These are phyloP conservation scores for Drosophila rellima DNA, from an alignment of 2,888 invertebrate genomes.

Conservation along the genomic window DNA sequence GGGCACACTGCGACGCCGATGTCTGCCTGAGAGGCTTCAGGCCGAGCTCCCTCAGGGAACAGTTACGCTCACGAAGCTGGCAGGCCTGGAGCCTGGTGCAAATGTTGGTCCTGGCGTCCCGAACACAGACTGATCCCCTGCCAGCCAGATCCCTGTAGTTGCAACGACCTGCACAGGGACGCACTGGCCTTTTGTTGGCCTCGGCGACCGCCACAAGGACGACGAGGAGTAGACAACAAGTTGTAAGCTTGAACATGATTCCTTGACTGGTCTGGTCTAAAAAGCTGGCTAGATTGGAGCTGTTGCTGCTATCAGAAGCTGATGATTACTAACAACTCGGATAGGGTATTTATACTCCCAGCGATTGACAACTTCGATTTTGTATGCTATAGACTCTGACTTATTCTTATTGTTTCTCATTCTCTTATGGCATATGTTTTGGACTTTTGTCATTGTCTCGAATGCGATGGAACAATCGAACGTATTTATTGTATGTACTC, in stretches of 20 bases:
- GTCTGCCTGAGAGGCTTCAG: constrained; percentile 16
- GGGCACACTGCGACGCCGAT: constrained; percentile 33
- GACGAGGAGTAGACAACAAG: constrained; percentile 46
- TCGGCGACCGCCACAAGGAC: constrained; percentile 39
- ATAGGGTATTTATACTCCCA: constrained; percentile 37
- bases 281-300: constrained; percentile 7
- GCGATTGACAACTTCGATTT: background rate
- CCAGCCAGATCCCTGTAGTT: constrained; percentile 36
- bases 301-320: constrained; percentile 35
- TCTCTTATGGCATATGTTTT: constrained; percentile 16
- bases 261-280: background rate
- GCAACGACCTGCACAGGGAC: constrained; percentile 51
- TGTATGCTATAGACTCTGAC: background rate
- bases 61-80: constrained; percentile 68
- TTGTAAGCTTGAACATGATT: constrained; percentile 50
- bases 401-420: background rate
- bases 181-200: background rate
- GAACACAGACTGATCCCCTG: constrained; percentile 49
- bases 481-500: background rate
- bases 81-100: constrained; percentile 68
- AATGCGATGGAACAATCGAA: background rate
- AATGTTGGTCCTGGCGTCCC: constrained; percentile 40
- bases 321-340: constrained; percentile 28
- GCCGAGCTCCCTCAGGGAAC: constrained; percentile 38
- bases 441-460: background rate